Conservation (phyloP, 2,113 vertebrate species). For the Pseudopipra pipra region DNA sequence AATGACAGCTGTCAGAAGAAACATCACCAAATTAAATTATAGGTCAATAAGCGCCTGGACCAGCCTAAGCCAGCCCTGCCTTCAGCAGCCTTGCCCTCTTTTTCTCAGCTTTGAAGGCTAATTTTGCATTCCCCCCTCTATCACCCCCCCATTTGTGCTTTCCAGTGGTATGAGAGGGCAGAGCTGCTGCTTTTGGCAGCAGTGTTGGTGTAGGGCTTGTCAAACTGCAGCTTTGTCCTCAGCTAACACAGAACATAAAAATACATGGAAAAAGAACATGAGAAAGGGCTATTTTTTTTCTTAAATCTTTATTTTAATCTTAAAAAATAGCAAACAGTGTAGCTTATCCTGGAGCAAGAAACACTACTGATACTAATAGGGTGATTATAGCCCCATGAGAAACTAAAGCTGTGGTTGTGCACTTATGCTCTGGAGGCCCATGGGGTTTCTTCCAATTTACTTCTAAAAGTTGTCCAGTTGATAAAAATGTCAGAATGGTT, state of each 20-base stretch:
- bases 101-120: background rate
- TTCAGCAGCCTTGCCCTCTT: background rate
- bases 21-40: background rate
- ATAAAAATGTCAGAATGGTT: background rate
- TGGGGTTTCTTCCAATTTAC: background rate
- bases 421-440: background rate
- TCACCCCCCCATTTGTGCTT: background rate
- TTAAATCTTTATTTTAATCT: background rate
- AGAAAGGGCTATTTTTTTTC: background rate
- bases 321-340: background rate
- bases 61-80: background rate
- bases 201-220: background rate
- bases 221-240: background rate
- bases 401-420: background rate
- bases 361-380: background rate
- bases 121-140: background rate
- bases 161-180: background rate
- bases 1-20: background rate
- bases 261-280: background rate
- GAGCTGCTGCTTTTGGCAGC: conserved; percentile 10
- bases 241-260: background rate
- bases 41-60: background rate
- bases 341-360: background rate
- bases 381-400: background rate
- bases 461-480: background rate